Evolutionary conservation across 2,797 vertebrate genomes (phyloP), one percentile per base, ranked within the genome.

Genomic region (Periparus ater): DNA sequence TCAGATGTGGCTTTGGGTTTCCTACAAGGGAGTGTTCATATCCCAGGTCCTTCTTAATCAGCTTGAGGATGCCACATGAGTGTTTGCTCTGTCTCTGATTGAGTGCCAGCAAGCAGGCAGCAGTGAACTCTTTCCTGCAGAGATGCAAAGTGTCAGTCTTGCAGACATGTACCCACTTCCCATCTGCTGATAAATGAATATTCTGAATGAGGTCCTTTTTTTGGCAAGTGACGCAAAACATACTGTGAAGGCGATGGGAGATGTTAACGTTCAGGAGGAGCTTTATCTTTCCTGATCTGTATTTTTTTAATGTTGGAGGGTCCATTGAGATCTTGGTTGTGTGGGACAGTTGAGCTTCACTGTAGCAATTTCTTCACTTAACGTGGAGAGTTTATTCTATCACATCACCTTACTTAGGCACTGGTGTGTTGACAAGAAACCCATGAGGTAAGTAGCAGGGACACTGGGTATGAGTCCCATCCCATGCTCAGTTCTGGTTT

Each of bases 31-130:
- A 85, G 51, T 29, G 50, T 89, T 93, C 61, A 4, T 89, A 32
- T 91, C 83, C 45, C 66, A 62, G 42, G 9, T 79, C 58, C 63
- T 89, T 78, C 50, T 82, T 76, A 85, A 73, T 47, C 70, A 91
- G 34, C 65, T 45, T 65, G 78, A 77, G 45, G 79, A 83, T 23
- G 12, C n/a, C 3, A 0, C 44, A 55, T 44, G 42, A 53, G 38
- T 60, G 58, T 80, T 86, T 80, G 45, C 45, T 78, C 29, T 85
- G 71, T 68, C 66, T 89, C 86, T 57, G 71, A 40, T 2, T 48
- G 80, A 71, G 67, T 74, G 77, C 40, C 54, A 61, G 27, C 13
- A 9, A 68, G 61, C 57, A 80, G 58, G 44, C 55, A 62, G 82
- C 68, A 62, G 54, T 67, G 82, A 93, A 89, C 61, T 76, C 51